phyloP scores from a whole-genome alignment of 2,888 invertebrate species.

The Scaptomyza flava region DNA sequence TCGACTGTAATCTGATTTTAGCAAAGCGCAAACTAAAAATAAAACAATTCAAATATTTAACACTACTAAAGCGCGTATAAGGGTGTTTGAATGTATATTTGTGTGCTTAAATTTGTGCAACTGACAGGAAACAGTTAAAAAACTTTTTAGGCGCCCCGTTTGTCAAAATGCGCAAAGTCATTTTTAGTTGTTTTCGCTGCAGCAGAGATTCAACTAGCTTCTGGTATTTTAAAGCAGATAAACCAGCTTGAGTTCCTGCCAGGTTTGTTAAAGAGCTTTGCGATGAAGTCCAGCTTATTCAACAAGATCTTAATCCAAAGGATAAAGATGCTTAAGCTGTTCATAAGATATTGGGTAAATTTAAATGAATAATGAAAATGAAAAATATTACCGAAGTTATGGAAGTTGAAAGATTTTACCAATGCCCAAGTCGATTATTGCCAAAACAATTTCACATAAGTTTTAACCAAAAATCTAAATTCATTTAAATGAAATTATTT shows the following conservation, averaged over 20 bases:
- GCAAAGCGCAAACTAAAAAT: neutral
- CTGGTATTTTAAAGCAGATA: conserved; percentile 18
- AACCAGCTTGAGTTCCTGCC: conserved; percentile 20
- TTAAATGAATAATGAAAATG: too few relatives aligned
- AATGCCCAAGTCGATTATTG: too few relatives aligned
- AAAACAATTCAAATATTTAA: conserved; percentile 13
- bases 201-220: conserved; percentile 39
- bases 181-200: conserved; percentile 49
- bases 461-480: too few relatives aligned
- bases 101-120: conserved; percentile 34
- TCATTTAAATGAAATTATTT: too few relatives aligned
- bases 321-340: conserved; percentile 1
- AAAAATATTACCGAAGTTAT: too few relatives aligned
- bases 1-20: conserved; percentile 28
- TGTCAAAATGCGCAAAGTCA: conserved; percentile 51
- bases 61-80: conserved; percentile 27
- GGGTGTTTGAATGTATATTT: conserved; percentile 7
- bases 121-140: conserved; percentile 27
- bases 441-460: too few relatives aligned
- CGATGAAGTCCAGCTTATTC: conserved; percentile 16
- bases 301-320: conserved; percentile 9
- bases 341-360: neutral
- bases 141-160: conserved; percentile 55
- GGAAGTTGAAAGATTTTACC: too few relatives aligned
- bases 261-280: neutral